These are phyloP conservation scores for Muraenolepis orangiensis DNA, from an alignment of 2,797 vertebrate species.

Conservation along the genomic window DNA sequence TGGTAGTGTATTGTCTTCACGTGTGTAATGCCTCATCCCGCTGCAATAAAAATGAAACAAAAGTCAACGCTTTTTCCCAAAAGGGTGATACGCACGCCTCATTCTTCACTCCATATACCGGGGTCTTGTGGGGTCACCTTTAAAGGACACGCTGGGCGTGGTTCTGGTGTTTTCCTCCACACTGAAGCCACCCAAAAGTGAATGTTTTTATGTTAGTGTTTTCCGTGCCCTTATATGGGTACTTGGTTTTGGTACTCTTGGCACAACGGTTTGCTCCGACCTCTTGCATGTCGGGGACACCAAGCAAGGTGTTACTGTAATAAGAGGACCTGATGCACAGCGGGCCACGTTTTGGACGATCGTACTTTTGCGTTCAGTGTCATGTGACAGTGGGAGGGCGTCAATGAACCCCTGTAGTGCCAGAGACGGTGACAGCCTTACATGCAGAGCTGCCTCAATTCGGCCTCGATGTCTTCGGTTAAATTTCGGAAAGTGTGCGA, in stretches of 20 bases:
- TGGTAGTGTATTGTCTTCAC: constrained; percentile 33
- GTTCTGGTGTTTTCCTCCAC: constrained; percentile 12
- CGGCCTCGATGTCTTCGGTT: background rate
- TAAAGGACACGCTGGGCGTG: constrained; percentile 21
- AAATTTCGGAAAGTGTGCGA: background rate
- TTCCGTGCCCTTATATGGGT: background rate
- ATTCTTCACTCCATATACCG: constrained; percentile 6
- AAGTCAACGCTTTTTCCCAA: constrained; percentile 48
- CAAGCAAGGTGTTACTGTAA: no score
- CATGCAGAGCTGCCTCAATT: background rate
- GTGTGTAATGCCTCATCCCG: constrained; percentile 21
- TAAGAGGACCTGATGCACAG: background rate
- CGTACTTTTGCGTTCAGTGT: background rate
- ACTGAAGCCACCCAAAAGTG: no score
- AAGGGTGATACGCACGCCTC: constrained; percentile 42
- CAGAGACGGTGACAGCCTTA: background rate
- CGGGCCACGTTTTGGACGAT: background rate
- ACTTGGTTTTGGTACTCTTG: background rate
- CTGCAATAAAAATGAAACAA: constrained; percentile 41
- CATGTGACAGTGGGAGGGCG: background rate
- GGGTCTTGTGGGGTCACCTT: constrained; percentile 45
- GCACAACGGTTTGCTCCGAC: background rate
- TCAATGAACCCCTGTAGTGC: background rate
- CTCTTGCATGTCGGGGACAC: no score
- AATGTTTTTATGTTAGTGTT: background rate